phyloP scores from a whole-genome alignment of 2,888 invertebrate species.

The Sclerodermus sp. region DNA sequence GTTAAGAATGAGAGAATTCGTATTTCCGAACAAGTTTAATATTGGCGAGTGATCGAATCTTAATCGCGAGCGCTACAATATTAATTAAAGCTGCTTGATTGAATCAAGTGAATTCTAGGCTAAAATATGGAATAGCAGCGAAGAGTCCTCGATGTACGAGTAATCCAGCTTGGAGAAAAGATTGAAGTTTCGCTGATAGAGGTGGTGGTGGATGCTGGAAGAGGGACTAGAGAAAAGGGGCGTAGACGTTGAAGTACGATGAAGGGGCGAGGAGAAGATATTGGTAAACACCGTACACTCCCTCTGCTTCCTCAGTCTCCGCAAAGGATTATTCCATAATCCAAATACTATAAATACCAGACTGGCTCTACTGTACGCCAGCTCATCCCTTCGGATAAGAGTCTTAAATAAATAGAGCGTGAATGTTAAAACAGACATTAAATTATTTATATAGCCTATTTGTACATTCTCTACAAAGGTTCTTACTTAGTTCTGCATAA shows the following conservation, averaged over 20 bases:
- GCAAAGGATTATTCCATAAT: slow-evolving; percentile 50
- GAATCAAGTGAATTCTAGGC: slow-evolving; percentile 37
- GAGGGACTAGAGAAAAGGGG: slow-evolving; percentile 24
- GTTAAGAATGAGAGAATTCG: too few species aligned
- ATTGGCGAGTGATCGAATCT: too few species aligned
- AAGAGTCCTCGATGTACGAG: slow-evolving; percentile 38
- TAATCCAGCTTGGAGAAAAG: slow-evolving; percentile 37
- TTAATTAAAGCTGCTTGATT: slow-evolving; percentile 28
- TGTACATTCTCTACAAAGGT: neutral
- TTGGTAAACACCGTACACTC: slow-evolving; percentile 49
- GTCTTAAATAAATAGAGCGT: slow-evolving; percentile 43
- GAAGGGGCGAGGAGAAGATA: slow-evolving; percentile 37
- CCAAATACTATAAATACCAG: slow-evolving; percentile 54
- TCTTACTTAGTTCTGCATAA: neutral
- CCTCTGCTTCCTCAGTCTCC: slow-evolving; percentile 24
- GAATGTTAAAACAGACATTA: slow-evolving; percentile 26
- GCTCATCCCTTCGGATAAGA: slow-evolving; percentile 40
- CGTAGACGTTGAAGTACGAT: slow-evolving; percentile 9
- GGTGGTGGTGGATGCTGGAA: slow-evolving; percentile 16
- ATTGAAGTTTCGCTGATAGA: slow-evolving; percentile 34
- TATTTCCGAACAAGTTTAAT: too few species aligned
- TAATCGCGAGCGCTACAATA: slow-evolving; percentile 5
- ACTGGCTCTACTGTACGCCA: slow-evolving; percentile 30
- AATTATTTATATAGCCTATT: slow-evolving; percentile 27
- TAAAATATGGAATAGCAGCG: slow-evolving; percentile 38